Evolutionary conservation across 1,140 invertebrate species (phyloP), one percentile per base, ranked within the genome.

Genomic region (Rhizoglyphus robini): DNA sequence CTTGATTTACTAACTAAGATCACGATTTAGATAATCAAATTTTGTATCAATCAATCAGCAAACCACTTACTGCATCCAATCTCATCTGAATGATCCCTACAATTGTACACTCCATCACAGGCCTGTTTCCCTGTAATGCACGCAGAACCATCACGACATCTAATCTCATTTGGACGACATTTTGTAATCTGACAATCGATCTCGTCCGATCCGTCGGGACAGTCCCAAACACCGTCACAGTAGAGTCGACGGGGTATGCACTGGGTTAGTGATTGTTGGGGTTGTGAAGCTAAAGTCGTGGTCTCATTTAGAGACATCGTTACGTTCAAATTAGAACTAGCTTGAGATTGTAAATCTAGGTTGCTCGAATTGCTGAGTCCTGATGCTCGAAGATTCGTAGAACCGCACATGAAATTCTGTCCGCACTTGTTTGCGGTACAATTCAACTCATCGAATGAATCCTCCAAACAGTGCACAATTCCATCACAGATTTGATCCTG

Each of bases 131-230:
- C 65, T 32, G 65, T 69, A 18, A 70, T 70, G 18, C 69, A 70
- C 18, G 65, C 65, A 30, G 63, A 66, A 0, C 65, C 65, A 51
- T 70, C 69, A n/a, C 41, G 46, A 54, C 69, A 70, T 67, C 65
- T 63, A 18, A 70, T 63, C 61, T 68, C 67, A 63, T 68, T 62
- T 46, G 63, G 36, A 18, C 57, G 67, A 65, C 69, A 71, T 60
- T 67, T 59, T 30, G 67, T 65, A 29, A 67, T 46, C 87, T 86
- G 79, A 71, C 88, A 90, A 66, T 83, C 83, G 5, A 79, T 74
- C 75, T 91, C 88, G 71, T 90, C 88, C 71, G 88, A 86, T 18
- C 85, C 86, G 46, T 83, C 81, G 0, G 83, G 83, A 73, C 88
- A 90, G 71, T 90, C 86, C 36, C 76, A 76, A 4, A 79, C 79